Evolutionary conservation across 2,797 vertebrate species (phyloP).

Genomic region (Heliangelus exortis): DNA sequence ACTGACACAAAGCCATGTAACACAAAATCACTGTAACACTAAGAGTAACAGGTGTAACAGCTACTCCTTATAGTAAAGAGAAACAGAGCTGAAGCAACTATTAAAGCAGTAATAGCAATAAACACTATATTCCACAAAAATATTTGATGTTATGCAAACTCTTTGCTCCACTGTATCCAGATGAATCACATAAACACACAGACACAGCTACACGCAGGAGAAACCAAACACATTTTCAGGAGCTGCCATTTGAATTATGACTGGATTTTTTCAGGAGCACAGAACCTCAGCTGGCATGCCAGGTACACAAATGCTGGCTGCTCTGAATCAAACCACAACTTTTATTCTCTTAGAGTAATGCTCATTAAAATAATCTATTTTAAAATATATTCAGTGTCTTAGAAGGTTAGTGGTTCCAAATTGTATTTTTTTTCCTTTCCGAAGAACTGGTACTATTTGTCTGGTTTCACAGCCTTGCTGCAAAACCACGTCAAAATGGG

Average conservation of each 20-base stretch:
- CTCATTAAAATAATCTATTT: conserved; percentile 20
- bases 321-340: background rate
- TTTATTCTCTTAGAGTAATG: background rate
- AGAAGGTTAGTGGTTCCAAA: conserved; percentile 28
- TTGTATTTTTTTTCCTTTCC: background rate
- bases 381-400: conserved; percentile 6
- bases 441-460: background rate
- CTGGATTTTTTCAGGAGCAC: background rate
- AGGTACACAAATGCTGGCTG: background rate
- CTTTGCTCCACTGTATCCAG: background rate
- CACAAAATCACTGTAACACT: background rate
- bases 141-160: background rate
- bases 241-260: conserved; percentile 17
- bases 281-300: background rate
- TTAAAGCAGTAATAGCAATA: background rate
- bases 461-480: conserved; percentile 15
- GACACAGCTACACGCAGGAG: background rate
- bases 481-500: background rate
- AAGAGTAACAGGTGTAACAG: background rate
- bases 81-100: background rate
- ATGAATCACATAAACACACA: background rate
- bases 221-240: background rate
- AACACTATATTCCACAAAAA: background rate
- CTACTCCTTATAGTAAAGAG: background rate
- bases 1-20: background rate